Evolutionary conservation across 1,140 invertebrate genomes (phyloP), one percentile per base, ranked within the genome.

Genomic region (Laupala kohalensis): DNA sequence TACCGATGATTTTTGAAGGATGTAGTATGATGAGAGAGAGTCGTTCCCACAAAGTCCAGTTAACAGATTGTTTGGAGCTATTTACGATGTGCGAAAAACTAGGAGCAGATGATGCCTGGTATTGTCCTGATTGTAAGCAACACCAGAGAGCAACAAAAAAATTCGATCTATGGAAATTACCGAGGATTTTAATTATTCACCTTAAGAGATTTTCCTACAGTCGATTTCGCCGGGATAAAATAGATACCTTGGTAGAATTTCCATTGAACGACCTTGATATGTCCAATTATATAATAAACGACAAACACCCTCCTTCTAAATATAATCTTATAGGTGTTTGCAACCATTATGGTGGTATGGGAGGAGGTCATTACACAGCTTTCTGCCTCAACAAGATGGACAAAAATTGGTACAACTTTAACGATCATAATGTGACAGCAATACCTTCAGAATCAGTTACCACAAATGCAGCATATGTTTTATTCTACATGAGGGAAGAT

Each of bases 291-390:
- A 73, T 84, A 74, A 76, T 76, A 19, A 74, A 77, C 28, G 72
- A 74, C 23, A 67, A 69, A 5, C 70, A 74, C 30, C 65, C 72
- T 25, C 69, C 73, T 13, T 79, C 83, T 4, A 75, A 83, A 5
- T 86, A 86, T 77, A 84, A 86, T 73, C 76, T 86, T 25, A 84
- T 84, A 76, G 85, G 81, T 6, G 84, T 86, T 15, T 81, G 84
- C 19, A 85, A 86, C 76, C 85, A 86, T 74, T 80, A 82, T 76
- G 85, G 85, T 24, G 79, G 79, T 0, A 79, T 85, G 24, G 76
- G 83, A 2, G 83, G 82, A 5, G 85, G 85, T 13, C 85, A 86
- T 76, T 86, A 86, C 75, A 87, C 85, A 24, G 84, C 84, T 1
- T 84, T 80, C 77, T 83, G 78, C 12, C 83, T 83, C 75, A 86